Conservation (phyloP, 1,140 invertebrate genomes). For the Armadillidium nasatum region DNA sequence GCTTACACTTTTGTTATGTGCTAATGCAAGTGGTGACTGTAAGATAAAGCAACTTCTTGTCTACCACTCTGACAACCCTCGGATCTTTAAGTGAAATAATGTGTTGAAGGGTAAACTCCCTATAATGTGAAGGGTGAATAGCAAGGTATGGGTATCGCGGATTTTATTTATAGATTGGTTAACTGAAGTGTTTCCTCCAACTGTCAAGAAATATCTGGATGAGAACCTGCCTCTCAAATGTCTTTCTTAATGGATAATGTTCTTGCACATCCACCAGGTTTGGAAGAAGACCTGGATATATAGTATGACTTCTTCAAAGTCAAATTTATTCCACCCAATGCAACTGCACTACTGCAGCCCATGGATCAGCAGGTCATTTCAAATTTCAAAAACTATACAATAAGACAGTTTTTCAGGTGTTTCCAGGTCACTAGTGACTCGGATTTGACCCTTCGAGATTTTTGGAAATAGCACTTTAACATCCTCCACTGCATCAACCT, state of each 20-base stretch:
- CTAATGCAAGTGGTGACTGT: constrained; percentile 50
- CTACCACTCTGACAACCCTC: constrained; percentile 46
- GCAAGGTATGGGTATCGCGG: constrained; percentile 34
- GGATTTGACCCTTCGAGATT: background rate
- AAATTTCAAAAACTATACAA: constrained; percentile 22
- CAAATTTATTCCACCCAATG: constrained; percentile 19
- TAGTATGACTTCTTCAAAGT: constrained; percentile 13
- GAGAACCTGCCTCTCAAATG: constrained; percentile 16
- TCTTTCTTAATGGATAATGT: constrained; percentile 22
- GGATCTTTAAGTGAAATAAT: background rate
- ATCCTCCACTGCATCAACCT: constrained; percentile 29
- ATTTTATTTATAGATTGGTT: constrained; percentile 24
- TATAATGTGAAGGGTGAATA: constrained; percentile 1
- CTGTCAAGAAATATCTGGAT: background rate
- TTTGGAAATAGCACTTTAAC: constrained; percentile 19
- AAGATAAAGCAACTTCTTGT: constrained; percentile 52
- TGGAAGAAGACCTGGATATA: background rate
- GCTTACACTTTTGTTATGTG: constrained; percentile 50
- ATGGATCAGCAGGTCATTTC: constrained; percentile 19
- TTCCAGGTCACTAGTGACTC: background rate
- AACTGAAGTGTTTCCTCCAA: background rate
- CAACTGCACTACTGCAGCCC: background rate
- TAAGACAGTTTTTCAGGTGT: constrained; percentile 19
- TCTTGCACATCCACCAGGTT: constrained; percentile 11
- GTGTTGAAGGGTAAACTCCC: background rate